Evolutionary conservation across 2,113 vertebrate genomes (phyloP).

Genomic region (Casuarius casuarius): DNA sequence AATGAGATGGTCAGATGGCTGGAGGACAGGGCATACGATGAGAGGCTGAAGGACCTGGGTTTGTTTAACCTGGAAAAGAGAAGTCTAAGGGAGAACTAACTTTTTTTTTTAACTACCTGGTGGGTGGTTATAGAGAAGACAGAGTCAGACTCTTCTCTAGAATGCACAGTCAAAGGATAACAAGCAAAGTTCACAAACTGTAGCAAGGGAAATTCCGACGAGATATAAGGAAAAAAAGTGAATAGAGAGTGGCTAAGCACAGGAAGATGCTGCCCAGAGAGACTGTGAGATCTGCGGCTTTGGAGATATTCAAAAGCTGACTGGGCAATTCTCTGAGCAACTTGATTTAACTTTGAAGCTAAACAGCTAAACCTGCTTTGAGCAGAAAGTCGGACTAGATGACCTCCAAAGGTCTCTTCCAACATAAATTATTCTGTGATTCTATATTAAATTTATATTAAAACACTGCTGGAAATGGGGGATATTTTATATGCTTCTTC

Average conservation of each 20-base stretch:
- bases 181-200: neutral
- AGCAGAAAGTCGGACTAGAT: neutral
- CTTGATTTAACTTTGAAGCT: neutral
- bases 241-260: neutral
- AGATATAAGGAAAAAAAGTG: neutral
- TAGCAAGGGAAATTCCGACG: neutral
- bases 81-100: neutral
- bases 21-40: neutral
- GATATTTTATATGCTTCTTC: neutral
- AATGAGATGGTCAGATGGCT: neutral
- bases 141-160: neutral
- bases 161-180: neutral
- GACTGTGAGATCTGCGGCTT: neutral
- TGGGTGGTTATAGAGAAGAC: neutral
- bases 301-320: neutral
- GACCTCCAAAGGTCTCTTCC: neutral
- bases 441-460: neutral
- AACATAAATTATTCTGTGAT: neutral
- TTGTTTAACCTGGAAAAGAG: neutral
- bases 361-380: neutral
- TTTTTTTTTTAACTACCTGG: neutral
- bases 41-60: neutral
- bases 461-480: neutral
- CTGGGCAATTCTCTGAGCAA: neutral
- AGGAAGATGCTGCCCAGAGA: neutral